Conservation (phyloP, 2,888 invertebrate genomes). For the Podotricha telesiphe region DNA sequence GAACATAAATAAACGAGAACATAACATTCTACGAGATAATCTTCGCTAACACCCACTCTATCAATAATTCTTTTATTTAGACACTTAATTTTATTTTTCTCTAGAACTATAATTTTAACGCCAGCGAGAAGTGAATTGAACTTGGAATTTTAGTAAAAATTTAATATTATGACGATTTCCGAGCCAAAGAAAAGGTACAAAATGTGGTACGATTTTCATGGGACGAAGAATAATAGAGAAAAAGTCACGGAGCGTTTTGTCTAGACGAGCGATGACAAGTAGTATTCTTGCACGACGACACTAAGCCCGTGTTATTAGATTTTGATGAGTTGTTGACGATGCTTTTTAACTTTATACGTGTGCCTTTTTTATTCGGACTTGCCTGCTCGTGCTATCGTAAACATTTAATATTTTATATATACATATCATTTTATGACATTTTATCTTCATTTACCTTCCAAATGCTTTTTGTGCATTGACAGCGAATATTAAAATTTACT, state of each 20-base stretch:
- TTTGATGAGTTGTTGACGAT: slow-evolving; percentile 71
- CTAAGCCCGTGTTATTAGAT: slow-evolving; percentile 71
- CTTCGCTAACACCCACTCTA: slow-evolving; percentile 36
- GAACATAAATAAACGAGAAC: slow-evolving; percentile 29
- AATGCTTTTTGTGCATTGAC: no score
- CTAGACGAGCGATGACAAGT: slow-evolving; percentile 73
- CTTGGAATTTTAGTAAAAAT: slow-evolving; percentile 67
- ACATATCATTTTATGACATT: not conserved
- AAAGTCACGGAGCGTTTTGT: slow-evolving; percentile 78
- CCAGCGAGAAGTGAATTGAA: slow-evolving; percentile 70
- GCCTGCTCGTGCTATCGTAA: not conserved
- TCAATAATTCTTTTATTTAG: slow-evolving; percentile 45
- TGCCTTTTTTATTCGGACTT: slow-evolving; percentile 14
- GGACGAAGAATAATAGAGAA: slow-evolving; percentile 72
- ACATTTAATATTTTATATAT: not conserved
- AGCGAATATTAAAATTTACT: no score
- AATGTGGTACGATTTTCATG: slow-evolving; percentile 66
- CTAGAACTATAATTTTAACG: slow-evolving; percentile 70
- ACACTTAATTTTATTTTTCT: slow-evolving; percentile 59
- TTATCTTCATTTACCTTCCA: no score
- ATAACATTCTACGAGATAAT: slow-evolving; percentile 19
- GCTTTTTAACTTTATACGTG: slow-evolving; percentile 50
- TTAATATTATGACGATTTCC: slow-evolving; percentile 71
- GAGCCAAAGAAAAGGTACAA: slow-evolving; percentile 56
- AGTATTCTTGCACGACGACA: slow-evolving; percentile 53